Percentiles rank a stretch among this genome's conserved stretches.
phyloP scores from a whole-genome alignment of 2,113 vertebrate genomes.

The Melospiza georgiana region DNA sequence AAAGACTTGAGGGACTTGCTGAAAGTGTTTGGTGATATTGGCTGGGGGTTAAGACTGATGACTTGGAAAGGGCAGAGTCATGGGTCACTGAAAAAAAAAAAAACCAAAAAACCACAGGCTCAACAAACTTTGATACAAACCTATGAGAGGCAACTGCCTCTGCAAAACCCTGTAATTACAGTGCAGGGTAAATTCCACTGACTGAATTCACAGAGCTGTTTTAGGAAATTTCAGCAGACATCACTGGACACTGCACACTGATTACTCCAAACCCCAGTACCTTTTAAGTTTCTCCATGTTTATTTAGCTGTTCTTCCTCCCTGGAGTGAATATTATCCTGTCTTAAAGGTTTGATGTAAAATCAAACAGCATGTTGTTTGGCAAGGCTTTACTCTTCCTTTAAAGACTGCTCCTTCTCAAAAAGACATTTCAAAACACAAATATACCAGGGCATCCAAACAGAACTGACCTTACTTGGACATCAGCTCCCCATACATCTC shows the following conservation, averaged over 20 bases:
- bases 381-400: constrained; percentile 21
- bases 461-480: constrained; percentile 29
- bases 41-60: background rate
- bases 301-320: constrained; percentile 17
- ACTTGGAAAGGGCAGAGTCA: background rate
- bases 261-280: background rate
- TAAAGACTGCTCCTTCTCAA: background rate
- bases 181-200: background rate
- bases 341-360: constrained; percentile 45
- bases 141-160: background rate
- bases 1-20: background rate
- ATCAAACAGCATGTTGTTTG: constrained; percentile 28
- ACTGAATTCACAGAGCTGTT: background rate
- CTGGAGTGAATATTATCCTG: constrained; percentile 20
- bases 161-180: background rate
- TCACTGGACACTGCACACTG: background rate
- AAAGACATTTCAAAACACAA: constrained; percentile 43
- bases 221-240: background rate
- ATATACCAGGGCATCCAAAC: constrained; percentile 39
- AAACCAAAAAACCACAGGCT: background rate
- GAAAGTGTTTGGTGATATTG: background rate
- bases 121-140: background rate
- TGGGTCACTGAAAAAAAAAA: background rate
- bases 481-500: background rate
- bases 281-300: constrained; percentile 11